Evolutionary conservation across 2,113 vertebrate species (phyloP), one percentile per base, ranked within the genome.

Genomic region (Pelusios castaneus): DNA sequence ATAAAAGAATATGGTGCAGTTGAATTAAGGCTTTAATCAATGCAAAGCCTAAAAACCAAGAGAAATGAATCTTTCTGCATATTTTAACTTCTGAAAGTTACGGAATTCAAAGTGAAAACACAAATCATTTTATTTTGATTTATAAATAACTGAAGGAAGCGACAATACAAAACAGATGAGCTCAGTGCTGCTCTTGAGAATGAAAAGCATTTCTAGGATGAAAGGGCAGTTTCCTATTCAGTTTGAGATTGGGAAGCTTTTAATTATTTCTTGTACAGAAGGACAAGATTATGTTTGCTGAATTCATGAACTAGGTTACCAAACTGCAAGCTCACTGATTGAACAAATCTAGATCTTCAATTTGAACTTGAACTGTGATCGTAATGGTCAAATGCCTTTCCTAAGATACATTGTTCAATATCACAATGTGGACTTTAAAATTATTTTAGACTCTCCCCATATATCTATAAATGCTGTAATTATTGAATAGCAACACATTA

Each of bases 181-280:
- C 49, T 92, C 52, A 58, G 38, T 77, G 38, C 79, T 90, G 19
- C 63, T 75, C 86, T 86, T 92, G 88, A 90, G 79, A 84, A 31
- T 79, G 43, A 86, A 92, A 91, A 34, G n/a, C 51, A 70, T 51
- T 84, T 60, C 81, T 75, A 73, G 84, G 73, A 67, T 81, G 29
- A 95, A 91, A 91, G 80, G 63, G n/a, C 29, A 94, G 51, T 34
- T 94, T 84, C 51, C 83, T 89, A 85, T 85, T 82, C 75, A 90
- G 49, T 55, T 84, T 89, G 81, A 45, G 81, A 82, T 31, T 24
- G 24, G 38, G 90, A 95, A 94, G 87, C 22, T 47, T 49, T 63
- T 52, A 52, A 27, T 82, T 60, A 51, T 89, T 84, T 70, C 77
- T 41, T 12, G 24, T 41, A 80, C 25, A 85, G 52, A 29, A n/a